phyloP scores from a whole-genome alignment of 2,113 vertebrate genomes.

The Nerophis lumbriciformis region DNA sequence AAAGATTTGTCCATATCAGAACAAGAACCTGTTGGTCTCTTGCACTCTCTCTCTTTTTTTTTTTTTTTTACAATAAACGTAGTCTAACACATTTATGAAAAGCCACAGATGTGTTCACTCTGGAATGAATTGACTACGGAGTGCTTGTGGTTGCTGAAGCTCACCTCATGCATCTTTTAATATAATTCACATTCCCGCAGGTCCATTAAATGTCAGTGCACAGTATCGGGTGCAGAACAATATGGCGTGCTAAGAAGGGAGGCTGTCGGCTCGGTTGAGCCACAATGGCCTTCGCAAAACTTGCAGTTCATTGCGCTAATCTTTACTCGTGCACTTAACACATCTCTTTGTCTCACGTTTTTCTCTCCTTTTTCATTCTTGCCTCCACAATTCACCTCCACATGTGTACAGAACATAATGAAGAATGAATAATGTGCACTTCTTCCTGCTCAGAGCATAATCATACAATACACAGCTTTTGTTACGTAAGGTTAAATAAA shows the following conservation, averaged over 20 bases:
- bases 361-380: no score
- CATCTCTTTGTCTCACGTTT: not conserved
- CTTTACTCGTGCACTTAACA: not conserved
- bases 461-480: no score
- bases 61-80: conserved; percentile 1
- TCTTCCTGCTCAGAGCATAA: no score
- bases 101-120: not conserved
- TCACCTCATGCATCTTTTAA: conserved; percentile 8
- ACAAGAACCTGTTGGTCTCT: not conserved
- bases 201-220: not conserved
- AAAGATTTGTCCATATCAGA: no score
- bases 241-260: not conserved
- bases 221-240: not conserved
- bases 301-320: not conserved
- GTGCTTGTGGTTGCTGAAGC: conserved; percentile 8
- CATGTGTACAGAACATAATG: not conserved
- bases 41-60: not conserved
- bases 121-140: not conserved
- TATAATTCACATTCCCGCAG: not conserved
- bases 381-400: no score
- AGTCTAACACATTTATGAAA: not conserved
- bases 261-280: conserved; percentile 4
- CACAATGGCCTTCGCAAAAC: not conserved
- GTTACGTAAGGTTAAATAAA: no score
- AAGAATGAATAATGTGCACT: not conserved